Evolutionary conservation across 2,113 vertebrate genomes (phyloP).

Genomic region (Megaceryle maxima): DNA sequence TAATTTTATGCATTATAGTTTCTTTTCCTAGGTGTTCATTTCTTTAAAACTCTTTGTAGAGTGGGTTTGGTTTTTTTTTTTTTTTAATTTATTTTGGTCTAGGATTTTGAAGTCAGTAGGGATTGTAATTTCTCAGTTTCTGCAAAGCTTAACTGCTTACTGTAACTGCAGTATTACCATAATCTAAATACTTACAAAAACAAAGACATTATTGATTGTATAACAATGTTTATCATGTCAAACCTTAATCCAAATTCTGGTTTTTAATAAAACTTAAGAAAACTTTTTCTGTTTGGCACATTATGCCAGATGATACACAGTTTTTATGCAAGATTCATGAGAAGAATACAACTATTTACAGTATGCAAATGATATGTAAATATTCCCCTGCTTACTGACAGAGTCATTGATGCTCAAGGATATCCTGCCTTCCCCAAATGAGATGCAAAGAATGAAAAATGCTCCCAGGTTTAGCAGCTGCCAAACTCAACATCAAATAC

Average conservation of each 20-base stretch:
- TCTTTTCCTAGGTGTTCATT: neutral
- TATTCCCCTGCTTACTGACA: constrained; percentile 3
- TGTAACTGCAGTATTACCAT: neutral
- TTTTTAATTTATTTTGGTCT: neutral
- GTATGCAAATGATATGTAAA: constrained; percentile 51
- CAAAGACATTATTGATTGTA: neutral
- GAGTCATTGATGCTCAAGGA: constrained; percentile 44
- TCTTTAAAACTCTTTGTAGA: neutral
- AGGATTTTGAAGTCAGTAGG: neutral
- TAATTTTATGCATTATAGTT: neutral
- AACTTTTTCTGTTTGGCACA: neutral
- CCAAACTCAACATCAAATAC: neutral
- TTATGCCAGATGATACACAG: neutral
- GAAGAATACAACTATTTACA: constrained; percentile 4
- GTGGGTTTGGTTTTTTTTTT: neutral
- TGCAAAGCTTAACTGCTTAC: neutral
- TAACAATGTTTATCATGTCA: neutral
- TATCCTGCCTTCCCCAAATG: constrained; percentile 5
- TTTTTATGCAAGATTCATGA: constrained; percentile 37
- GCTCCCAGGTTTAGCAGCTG: constrained; percentile 15
- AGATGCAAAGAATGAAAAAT: constrained; percentile 47
- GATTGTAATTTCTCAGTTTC: neutral
- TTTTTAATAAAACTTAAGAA: constrained; percentile 8
- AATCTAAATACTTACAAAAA: neutral
- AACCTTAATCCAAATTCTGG: neutral